These are phyloP conservation scores for Epinephelus lanceolatus DNA, from an alignment of 2,113 vertebrate species.

Conservation along the genomic window DNA sequence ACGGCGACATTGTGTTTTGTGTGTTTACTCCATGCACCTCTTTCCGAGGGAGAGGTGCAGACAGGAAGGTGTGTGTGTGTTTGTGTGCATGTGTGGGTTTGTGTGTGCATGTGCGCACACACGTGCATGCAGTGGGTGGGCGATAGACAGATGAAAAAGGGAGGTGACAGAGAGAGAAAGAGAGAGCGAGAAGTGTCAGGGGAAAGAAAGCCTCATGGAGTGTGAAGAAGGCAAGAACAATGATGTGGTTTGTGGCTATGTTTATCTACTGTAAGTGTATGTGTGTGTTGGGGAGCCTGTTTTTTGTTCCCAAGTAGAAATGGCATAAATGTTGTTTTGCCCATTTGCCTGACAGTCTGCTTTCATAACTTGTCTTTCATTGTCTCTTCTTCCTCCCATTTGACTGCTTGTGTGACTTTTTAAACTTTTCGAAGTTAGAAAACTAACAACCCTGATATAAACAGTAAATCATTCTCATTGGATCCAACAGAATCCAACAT, in stretches of 20 bases:
- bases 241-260: slow-evolving; percentile 54
- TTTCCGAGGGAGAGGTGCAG: slow-evolving; percentile 36
- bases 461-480: neutral
- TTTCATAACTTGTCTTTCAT: neutral
- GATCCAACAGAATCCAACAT: neutral
- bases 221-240: slow-evolving; percentile 54
- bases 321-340: slow-evolving; percentile 30
- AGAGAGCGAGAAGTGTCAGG: slow-evolving; percentile 48
- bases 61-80: slow-evolving; percentile 13
- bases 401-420: slow-evolving; percentile 15
- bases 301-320: slow-evolving; percentile 40
- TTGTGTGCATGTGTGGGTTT: neutral
- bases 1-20: slow-evolving; percentile 2
- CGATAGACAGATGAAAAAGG: slow-evolving; percentile 60
- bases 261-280: slow-evolving; percentile 44
- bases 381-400: neutral
- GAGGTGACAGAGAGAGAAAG: slow-evolving; percentile 35
- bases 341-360: slow-evolving; percentile 29
- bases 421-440: slow-evolving; percentile 10
- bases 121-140: slow-evolving; percentile 43
- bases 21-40: slow-evolving; percentile 34
- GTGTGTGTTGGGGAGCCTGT: neutral
- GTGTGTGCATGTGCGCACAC: neutral
- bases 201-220: slow-evolving; percentile 49
- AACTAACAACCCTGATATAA: neutral